Evolutionary conservation across 2,888 invertebrate species (phyloP), one percentile per base, ranked within the genome.

Genomic region (Pristionchus japonicus): DNA sequence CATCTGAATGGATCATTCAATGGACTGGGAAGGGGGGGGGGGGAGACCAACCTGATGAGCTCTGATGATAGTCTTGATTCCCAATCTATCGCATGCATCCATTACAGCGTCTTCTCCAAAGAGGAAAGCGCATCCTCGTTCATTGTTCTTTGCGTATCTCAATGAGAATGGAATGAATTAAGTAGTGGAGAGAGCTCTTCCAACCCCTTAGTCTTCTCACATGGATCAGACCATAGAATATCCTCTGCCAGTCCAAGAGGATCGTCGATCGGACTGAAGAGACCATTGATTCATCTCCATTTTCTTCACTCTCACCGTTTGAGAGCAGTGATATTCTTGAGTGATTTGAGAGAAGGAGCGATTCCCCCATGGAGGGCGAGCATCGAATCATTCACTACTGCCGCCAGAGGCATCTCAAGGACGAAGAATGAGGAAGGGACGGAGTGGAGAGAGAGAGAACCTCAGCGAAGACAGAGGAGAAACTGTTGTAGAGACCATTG

Each of bases 161-260:
- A 57, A 40, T 27, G 80, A 80, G 20, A 47, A 80, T 3, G 43
- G 23, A 43, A 47, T 1, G 17, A 43, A 27, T 4, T 64, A 43
- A 11, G 82, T 43, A 77, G 40, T 3, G 20, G 1, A 77, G 40
- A 43, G 40, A 23, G 34, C 37, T 49, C 0, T 3, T 52, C 37
- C 6, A 1, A 74, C 70, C 70, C 74, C n/a, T 88, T 43, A 37
- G 86, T 31, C 77, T 52, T 82, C 49, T 88, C 86, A 61, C 47
- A 80, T 13, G 91, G 91, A 70, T 91, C 91, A 1, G 91, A 83
- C 91, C 91, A 91, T 27, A 91, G 89, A 52, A 91, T 83, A 77
- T 91, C 91, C 77, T 91, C 90, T 57, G 89, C 87, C 1, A 90
- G 86, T 61, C 88, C 86, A 67, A 61, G 11, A 40, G 80, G 61